Evolutionary conservation across 2,888 invertebrate species (phyloP), one percentile per base, ranked within the genome.

Genomic region (Trichopria drosophilae): DNA sequence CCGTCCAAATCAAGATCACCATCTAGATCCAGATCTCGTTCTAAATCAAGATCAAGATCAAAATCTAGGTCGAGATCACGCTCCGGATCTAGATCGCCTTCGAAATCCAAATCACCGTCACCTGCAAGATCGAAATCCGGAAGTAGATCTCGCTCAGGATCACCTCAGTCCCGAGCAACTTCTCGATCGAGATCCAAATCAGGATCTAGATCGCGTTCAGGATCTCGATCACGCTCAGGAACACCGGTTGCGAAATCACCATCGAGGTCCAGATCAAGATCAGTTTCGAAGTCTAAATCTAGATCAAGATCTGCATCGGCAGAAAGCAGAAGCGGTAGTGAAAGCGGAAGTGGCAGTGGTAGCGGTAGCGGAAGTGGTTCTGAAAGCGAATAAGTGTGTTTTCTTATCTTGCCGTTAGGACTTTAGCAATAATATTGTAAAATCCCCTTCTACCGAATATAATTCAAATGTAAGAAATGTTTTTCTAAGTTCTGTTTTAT

Each of bases 311-410:
- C 67, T 16, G 9, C 26, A n/a, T n/a, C 26, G 26, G 26, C 26
- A 12, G 9, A 9, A 6, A 60, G 59, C 10, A 72, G 71, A 1
- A 72, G 70, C 44, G 71, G 65, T 4, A 72, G 72, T 44, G 71
- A 62, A 18, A 73, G 71, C n/a, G 68, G 64, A 7, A 71, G 70
- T 52, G 70, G 65, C 3, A 72, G 71, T 51, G 72, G 60, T 6
- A 76, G 73, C 47, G 73, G 67, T 12, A 69, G 68, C 28, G 72
- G 63, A 1, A 73, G 70, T 46, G 71, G 63, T 3, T 72, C 73
- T 48, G 71, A 62, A 22, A 68, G 69, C 52, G 73, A 73, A 49
- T 61, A 57, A 57, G 66, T 50, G 24, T n/a, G n/a, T n/a, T 71
- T n/a, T n/a, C n/a, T n/a, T n/a, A n/a, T n/a, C n/a, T n/a, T n/a